Evolutionary conservation across 2,797 vertebrate species (phyloP).

Genomic region (Sebastes itinus): DNA sequence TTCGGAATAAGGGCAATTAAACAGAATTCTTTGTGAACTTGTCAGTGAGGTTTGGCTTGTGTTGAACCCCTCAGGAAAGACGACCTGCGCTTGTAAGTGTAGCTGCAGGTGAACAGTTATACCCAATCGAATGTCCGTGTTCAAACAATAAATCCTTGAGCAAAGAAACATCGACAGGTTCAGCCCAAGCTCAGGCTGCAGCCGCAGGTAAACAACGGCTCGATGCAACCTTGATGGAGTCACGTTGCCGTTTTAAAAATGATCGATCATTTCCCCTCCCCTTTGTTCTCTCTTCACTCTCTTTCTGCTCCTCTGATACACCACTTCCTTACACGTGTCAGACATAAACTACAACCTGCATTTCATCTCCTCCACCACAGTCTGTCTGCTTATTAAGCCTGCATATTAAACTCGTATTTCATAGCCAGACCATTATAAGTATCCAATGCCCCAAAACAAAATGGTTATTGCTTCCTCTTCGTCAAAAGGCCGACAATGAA

Average conservation of each 20-base stretch:
- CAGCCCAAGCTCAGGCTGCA: slow-evolving; percentile 23
- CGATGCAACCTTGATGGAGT: slow-evolving; percentile 63
- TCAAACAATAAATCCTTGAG: slow-evolving; percentile 44
- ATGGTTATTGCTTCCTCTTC: slow-evolving; percentile 37
- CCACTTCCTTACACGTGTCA: slow-evolving; percentile 3
- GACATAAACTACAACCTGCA: not conserved
- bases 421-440: slow-evolving; percentile 7
- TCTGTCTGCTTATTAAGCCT: slow-evolving; percentile 8
- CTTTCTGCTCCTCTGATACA: not conserved
- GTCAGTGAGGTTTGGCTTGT: not conserved
- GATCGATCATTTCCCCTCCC: slow-evolving; percentile 39
- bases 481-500: slow-evolving; percentile 21
- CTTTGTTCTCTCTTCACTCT: slow-evolving; percentile 20
- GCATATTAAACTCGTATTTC: slow-evolving; percentile 61
- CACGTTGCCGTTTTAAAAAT: slow-evolving; percentile 18
- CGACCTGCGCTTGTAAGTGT: not conserved
- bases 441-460: slow-evolving; percentile 33
- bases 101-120: slow-evolving; percentile 26
- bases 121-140: slow-evolving; percentile 12
- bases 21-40: too few species aligned
- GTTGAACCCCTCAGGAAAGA: not conserved
- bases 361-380: slow-evolving; percentile 17
- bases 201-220: slow-evolving; percentile 54
- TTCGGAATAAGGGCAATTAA: too few species aligned
- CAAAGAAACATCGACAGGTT: slow-evolving; percentile 33